Percentiles rank a stretch among this genome's conserved stretches.
phyloP scores from a whole-genome alignment of 2,888 invertebrate genomes.

The Archaeoteleia sp. region DNA sequence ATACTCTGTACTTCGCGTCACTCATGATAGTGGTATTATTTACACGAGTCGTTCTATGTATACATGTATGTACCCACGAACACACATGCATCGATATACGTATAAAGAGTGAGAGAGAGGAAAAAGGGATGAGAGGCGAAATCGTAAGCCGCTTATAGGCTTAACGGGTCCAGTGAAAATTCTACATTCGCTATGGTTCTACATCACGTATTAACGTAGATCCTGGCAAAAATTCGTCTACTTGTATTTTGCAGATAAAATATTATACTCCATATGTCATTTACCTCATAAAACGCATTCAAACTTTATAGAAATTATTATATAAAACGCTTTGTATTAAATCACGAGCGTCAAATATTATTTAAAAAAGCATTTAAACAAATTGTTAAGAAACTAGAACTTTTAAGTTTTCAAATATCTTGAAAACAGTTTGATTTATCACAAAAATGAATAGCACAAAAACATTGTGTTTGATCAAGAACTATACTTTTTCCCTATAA shows the following conservation, averaged over 20 bases:
- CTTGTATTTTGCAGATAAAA: slow-evolving; percentile 34
- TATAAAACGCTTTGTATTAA: background rate
- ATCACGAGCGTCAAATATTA: background rate
- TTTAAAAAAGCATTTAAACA: too few relatives aligned
- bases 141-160: slow-evolving; percentile 72
- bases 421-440: too few relatives aligned
- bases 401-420: too few relatives aligned
- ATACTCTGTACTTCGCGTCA: too few relatives aligned
- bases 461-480: too few relatives aligned
- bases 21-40: too few relatives aligned
- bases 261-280: slow-evolving; percentile 19
- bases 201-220: slow-evolving; percentile 42
- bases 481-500: too few relatives aligned
- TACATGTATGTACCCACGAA: slow-evolving; percentile 7
- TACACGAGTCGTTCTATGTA: too few relatives aligned
- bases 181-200: slow-evolving; percentile 61
- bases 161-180: slow-evolving; percentile 71
- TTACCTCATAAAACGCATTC: slow-evolving; percentile 12
- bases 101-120: slow-evolving; percentile 7
- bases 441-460: too few relatives aligned
- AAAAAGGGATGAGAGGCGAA: slow-evolving; percentile 55
- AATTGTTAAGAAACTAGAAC: too few relatives aligned
- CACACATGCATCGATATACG: slow-evolving; percentile 5
- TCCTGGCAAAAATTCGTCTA: slow-evolving; percentile 37
- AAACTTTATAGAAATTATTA: slow-evolving; percentile 20